Percentiles rank a stretch among this genome's conserved stretches.
phyloP scores from a whole-genome alignment of 2,113 vertebrate species.

The Micronycteris hirsuta region DNA sequence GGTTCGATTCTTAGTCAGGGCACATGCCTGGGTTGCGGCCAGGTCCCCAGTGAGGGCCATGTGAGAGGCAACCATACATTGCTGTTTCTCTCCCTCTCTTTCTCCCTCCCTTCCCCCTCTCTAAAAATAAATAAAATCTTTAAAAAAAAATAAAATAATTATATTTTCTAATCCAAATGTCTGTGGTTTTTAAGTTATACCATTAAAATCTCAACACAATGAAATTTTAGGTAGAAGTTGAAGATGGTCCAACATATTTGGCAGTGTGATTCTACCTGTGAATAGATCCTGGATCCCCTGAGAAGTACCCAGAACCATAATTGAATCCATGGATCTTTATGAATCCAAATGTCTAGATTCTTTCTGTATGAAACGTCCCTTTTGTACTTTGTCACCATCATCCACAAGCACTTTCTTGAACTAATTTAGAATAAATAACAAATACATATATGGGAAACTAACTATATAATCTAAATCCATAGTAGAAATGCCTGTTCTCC shows the following conservation, averaged over 20 bases:
- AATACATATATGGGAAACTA: background rate
- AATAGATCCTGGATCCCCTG: background rate
- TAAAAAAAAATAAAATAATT: too few relatives aligned
- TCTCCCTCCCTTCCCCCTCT: too few relatives aligned
- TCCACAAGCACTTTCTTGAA: background rate
- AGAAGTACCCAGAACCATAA: background rate
- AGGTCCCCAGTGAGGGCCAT: too few relatives aligned
- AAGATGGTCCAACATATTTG: background rate
- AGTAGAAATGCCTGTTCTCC: background rate
- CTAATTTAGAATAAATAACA: background rate
- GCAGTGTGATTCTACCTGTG: background rate
- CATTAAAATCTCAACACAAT: background rate
- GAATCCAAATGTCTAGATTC: background rate
- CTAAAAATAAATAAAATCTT: too few relatives aligned
- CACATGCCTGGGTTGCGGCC: too few relatives aligned
- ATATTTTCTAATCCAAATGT: background rate
- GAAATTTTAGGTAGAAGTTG: conserved; percentile 6
- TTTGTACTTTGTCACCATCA: background rate
- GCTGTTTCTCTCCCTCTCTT: too few relatives aligned
- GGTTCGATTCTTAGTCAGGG: too few relatives aligned
- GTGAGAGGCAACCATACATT: too few relatives aligned
- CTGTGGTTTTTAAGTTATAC: background rate
- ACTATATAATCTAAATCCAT: background rate
- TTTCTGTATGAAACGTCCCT: background rate
- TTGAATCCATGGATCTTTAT: background rate